Evolutionary conservation across 2,113 vertebrate genomes (phyloP), one percentile per base, ranked within the genome.

Genomic region (Neolamprologus falcicula): DNA sequence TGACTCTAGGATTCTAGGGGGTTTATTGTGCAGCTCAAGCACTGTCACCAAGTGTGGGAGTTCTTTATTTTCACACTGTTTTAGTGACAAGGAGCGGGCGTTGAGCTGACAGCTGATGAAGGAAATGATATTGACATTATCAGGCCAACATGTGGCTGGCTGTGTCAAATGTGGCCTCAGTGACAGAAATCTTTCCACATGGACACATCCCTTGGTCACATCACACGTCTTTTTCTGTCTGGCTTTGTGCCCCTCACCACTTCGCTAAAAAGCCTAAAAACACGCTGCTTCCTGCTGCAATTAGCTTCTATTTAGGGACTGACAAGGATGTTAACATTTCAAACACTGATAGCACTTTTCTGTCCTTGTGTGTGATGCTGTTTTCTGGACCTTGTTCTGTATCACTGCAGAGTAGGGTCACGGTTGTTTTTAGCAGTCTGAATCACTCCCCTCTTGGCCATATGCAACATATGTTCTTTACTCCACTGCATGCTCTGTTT

Each of bases 181-280:
- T 87, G 83, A 86, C 83, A 57, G 80, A 71, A 63, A 81, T 82
- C 40, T 71, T 73, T 87, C 28, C 89, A 57, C 89, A 61, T 16
- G 55, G 47, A 84, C 45, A 26, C 83, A 19, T 87, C 71, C 8
- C 80, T 73, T 28, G 50, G 54, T 82, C 16, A 7, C 45, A 17
- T 82, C 42, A 50, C 42, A 31, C 2, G 84, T 71, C 61, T 78
- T 28, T 79, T 59, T 24, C 66, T 63, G 84, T 86, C 86, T 40
- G 50, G 26, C 40, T 12, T 47, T 73, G 82, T 42, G 42, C 86
- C 80, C 85, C 82, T 94, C 45, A 50, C 88, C 84, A 90, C 87
- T 94, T 92, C 82, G 76, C 35, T 66, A 55, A 88, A 85, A 54
- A 68, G 66, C 88, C 92, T 92, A 90, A 94, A 96, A 94, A 92